phyloP scores from a whole-genome alignment of 2,797 vertebrate genomes.

The Neosilurus hyrtlii region DNA sequence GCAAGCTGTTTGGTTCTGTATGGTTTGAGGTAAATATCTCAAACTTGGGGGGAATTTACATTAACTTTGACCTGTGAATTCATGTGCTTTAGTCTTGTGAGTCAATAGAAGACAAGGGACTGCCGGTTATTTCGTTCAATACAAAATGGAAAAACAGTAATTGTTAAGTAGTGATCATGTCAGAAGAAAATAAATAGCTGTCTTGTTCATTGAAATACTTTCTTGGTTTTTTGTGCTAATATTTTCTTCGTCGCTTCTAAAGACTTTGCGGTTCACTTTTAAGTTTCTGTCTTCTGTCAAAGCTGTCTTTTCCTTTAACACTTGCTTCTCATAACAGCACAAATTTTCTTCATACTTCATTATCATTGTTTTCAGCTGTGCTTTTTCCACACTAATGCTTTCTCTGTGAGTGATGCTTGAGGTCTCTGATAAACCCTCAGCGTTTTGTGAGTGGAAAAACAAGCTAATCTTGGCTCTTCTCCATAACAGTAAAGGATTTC shows the following conservation, averaged over 20 bases:
- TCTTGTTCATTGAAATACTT: background rate
- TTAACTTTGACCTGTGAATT: background rate
- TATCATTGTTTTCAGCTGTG: background rate
- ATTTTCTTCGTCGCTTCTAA: background rate
- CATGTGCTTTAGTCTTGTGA: background rate
- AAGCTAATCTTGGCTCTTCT: slow-evolving; percentile 31
- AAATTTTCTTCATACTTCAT: background rate
- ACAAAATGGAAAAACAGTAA: background rate
- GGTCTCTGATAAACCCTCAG: slow-evolving; percentile 18
- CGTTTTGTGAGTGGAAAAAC: slow-evolving; percentile 4
- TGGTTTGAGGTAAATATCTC: too few relatives aligned
- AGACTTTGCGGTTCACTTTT: background rate
- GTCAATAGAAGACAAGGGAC: background rate
- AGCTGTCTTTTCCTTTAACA: background rate
- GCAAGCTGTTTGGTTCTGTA: too few relatives aligned
- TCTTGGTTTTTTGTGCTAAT: too few relatives aligned
- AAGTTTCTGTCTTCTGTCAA: background rate
- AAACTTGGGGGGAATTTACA: background rate
- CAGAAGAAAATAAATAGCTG: background rate
- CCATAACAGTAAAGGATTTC: slow-evolving; percentile 13
- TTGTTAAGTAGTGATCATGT: background rate
- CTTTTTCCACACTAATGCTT: too few relatives aligned
- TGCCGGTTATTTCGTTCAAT: background rate
- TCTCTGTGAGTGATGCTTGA: background rate
- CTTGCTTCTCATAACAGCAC: background rate